Conservation (phyloP, 2,888 invertebrate species). For the Dugesia japonica region DNA sequence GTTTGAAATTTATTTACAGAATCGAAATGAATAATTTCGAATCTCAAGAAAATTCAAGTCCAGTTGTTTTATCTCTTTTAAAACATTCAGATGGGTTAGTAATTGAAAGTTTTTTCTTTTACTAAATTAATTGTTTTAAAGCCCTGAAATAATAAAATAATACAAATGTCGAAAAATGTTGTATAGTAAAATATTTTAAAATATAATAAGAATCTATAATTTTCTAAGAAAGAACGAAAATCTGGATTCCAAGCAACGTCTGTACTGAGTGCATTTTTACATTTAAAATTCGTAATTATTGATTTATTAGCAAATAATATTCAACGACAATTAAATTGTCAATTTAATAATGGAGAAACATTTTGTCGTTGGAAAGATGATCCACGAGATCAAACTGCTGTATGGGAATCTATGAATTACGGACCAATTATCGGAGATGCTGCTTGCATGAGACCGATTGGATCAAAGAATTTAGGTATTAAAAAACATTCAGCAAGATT, state of each 20-base stretch:
- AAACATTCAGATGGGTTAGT: slow-evolving; percentile 28
- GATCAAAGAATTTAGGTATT: background rate
- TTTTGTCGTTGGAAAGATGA: slow-evolving; percentile 25
- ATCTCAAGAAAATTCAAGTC: background rate
- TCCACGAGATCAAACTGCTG: slow-evolving; percentile 23
- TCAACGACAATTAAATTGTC: background rate
- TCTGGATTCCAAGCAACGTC: background rate
- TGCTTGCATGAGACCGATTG: background rate
- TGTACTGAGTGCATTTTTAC: background rate
- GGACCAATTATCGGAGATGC: background rate
- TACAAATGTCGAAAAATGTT: too few relatives aligned
- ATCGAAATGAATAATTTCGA: background rate
- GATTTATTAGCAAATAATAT: background rate
- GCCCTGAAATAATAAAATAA: too few relatives aligned
- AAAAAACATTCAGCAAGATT: slow-evolving; percentile 7
- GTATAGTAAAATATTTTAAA: too few relatives aligned
- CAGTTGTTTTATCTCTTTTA: background rate
- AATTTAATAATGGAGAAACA: background rate
- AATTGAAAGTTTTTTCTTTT: background rate
- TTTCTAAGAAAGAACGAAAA: too few relatives aligned
- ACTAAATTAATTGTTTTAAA: too few relatives aligned
- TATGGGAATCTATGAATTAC: background rate
- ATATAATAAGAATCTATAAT: too few relatives aligned
- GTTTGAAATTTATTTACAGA: background rate
- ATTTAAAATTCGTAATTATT: background rate